Evolutionary conservation across 2,888 invertebrate genomes (phyloP), one percentile per base, ranked within the genome.

Genomic region (Tromatobia lineatoria): DNA sequence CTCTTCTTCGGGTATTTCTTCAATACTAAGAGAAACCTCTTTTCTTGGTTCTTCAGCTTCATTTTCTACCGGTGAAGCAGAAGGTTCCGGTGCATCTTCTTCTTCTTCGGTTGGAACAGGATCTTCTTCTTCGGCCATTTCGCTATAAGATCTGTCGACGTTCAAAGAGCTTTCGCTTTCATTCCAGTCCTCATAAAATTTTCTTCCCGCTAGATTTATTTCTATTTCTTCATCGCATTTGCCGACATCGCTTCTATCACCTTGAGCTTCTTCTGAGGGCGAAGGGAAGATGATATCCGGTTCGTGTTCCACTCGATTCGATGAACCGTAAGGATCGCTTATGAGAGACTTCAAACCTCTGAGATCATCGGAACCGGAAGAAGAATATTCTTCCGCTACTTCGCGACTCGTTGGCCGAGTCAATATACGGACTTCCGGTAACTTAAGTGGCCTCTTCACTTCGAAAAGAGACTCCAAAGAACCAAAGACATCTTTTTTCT

Each of bases 381-480:
- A 77, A 29, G 82, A 87, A 70, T 57, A 71, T 34, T 82, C 84
- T 18, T 82, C 29, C 0, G 47, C 23, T 23, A 50, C 11, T 10
- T 45, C 25, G 6, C 45, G 67, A 29, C n/a, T 15, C 1, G 23
- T 52, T 8, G 47, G 38, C 18, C 15, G 25, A 11, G 71, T 25
- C 13, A 83, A 50, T 8, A 81, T 79, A 7, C 79, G 80, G 34
- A 88, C 71, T 59, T 91, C 89, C n/a, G 88, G 85, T 66, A 92
- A 85, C 76, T 88, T 88, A 8, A 92, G 50, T 11, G 88, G 88
- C 83, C 88, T 92, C 71, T 89, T 89, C 1, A 92, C 76, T 42
- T 92, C 89, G 50, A 93, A 93, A 7, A 93, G 86, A 13, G 93
- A 91, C 79, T 93, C 92, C 61, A 92, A 79, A 0, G 90, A 91